Conservation (phyloP, 1,140 invertebrate species). For the Aradophagus sp. region DNA sequence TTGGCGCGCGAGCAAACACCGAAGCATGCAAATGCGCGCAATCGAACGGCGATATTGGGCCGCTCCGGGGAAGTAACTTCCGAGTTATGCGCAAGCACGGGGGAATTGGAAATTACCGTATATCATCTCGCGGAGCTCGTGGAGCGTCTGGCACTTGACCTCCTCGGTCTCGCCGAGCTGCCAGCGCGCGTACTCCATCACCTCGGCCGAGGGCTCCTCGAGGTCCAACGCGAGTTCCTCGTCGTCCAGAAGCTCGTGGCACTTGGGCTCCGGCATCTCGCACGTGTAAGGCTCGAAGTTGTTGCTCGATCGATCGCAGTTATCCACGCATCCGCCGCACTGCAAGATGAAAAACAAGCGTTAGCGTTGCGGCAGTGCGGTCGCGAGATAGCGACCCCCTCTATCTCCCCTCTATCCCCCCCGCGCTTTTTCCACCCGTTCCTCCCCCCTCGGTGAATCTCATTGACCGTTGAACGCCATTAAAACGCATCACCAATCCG, state of each 20-base stretch:
- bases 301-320: constrained; percentile 38
- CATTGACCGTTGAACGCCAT: too few relatives aligned
- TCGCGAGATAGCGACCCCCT: too few relatives aligned
- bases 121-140: constrained; percentile 84
- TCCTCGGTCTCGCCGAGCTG: constrained; percentile 75
- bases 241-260: constrained; percentile 55
- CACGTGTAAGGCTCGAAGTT: constrained; percentile 37
- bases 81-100: constrained; percentile 18
- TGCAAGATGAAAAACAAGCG: constrained; percentile 7
- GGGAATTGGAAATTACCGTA: constrained; percentile 77
- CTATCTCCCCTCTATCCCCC: too few relatives aligned
- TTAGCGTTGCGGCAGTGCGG: too few relatives aligned
- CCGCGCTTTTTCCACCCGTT: too few relatives aligned
- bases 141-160: constrained; percentile 77
- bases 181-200: constrained; percentile 72
- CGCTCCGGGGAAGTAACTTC: constrained; percentile 29
- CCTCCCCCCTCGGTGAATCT: too few relatives aligned
- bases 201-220: constrained; percentile 68
- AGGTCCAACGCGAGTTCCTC: constrained; percentile 72
- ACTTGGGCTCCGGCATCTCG: constrained; percentile 58
- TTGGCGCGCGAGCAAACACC: too few relatives aligned
- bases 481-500: too few relatives aligned
- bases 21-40: too few relatives aligned
- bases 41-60: too few relatives aligned
- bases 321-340: constrained; percentile 26